These are phyloP conservation scores for Melospiza melodia DNA, from an alignment of 2,113 vertebrate species.

Conservation along the genomic window DNA sequence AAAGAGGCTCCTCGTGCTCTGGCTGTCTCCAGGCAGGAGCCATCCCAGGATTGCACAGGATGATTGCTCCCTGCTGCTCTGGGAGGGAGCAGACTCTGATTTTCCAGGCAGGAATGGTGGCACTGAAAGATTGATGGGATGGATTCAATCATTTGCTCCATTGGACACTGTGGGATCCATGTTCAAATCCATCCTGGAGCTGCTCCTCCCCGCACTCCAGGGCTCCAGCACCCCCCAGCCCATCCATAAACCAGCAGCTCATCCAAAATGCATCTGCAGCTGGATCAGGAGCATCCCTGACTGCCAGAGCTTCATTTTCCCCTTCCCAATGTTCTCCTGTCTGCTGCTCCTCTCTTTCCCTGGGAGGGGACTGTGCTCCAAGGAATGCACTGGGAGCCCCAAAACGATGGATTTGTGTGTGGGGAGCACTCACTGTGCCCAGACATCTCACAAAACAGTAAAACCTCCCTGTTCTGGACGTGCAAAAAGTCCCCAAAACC, in stretches of 20 bases:
- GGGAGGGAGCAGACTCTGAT: not conserved
- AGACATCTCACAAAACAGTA: not conserved
- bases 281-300: not conserved
- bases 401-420: fast-evolving
- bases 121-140: conserved; percentile 6
- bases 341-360: not conserved
- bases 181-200: not conserved
- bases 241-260: not conserved
- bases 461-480: not conserved
- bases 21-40: not conserved
- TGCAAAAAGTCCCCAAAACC: fast-evolving
- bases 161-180: not conserved
- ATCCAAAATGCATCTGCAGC: not conserved
- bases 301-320: not conserved
- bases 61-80: not conserved
- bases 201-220: not conserved
- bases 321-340: not conserved
- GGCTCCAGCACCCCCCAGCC: not conserved
- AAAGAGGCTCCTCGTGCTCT: not conserved
- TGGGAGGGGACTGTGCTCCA: not conserved
- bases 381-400: not conserved
- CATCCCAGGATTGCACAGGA: not conserved
- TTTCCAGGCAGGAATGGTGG: not conserved
- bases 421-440: not conserved
- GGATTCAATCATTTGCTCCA: not conserved